Evolutionary conservation across 2,113 vertebrate species (phyloP), one percentile per base, ranked within the genome.

Genomic region (Tupaia chinensis): DNA sequence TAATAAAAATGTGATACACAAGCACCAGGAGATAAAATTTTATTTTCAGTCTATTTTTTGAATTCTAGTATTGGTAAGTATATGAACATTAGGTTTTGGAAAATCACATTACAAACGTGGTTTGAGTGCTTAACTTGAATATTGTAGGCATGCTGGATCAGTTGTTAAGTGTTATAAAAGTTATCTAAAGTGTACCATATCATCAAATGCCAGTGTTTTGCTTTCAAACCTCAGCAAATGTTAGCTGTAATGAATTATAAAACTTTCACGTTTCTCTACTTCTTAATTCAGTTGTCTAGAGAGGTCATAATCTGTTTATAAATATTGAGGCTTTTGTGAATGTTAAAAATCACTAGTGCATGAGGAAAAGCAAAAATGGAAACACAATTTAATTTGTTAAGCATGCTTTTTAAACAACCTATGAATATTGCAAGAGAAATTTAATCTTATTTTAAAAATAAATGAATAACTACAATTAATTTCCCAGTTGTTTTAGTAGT

Each of bases 221-320:
- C 63, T 80, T 96, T 83, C 53, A 5, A 87, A 65, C 1, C 16
- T 89, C 53, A 65, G 79, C 76, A 92, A 93, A 94, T 85, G 7
- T 94, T 96, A 95, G 69, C 66, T 60, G 11, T 82, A 80, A 86
- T 89, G 56, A 95, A 91, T 81, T 79, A 73, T 83, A 93, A 91
- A 77, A 84, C 7, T 32, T 69, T 93, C 60, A 32, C 17, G 9
- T 93, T 91, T 91, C 34, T 25, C 53, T 63, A 17, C 9, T 44
- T 86, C 22, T 95, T 95, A 85, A 73, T 92, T 93, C 70, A 77
- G 27, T 93, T 87, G n/a, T 91, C 93, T 80, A 60, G 89, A 93
- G 94, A 96, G 27, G 61, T 70, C 23, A 96, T 97, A 97, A 97
- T 95, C 82, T 93, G 76, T 93, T 96, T 87, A 96, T 73, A 93